Conservation (phyloP, 2,888 invertebrate species). For the Scaptodrosophila latifasciaeformis region DNA sequence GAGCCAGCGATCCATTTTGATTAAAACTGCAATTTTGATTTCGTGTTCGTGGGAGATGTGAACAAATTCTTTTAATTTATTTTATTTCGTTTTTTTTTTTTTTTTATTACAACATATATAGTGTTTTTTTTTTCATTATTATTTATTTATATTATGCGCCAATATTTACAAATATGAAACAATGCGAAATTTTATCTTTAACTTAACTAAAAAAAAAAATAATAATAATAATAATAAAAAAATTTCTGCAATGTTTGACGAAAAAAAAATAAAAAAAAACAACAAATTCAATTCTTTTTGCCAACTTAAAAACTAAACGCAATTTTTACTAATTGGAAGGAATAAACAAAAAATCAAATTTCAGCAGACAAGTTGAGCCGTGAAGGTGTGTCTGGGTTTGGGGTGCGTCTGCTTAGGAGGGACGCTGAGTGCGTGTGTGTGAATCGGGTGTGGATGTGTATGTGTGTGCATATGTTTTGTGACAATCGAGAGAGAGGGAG, state of each 20-base stretch:
- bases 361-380: slow-evolving; percentile 17
- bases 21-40: not conserved
- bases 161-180: slow-evolving; percentile 64
- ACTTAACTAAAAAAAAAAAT: slow-evolving; percentile 34
- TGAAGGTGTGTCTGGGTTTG: slow-evolving; percentile 19
- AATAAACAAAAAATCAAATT: slow-evolving; percentile 15
- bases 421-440: not conserved
- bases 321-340: slow-evolving; percentile 25
- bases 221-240: too few relatives aligned
- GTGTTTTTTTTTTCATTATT: too few relatives aligned
- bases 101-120: slow-evolving; percentile 11
- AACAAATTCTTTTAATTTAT: slow-evolving; percentile 14
- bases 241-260: not conserved
- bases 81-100: slow-evolving; percentile 15
- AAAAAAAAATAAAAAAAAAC: slow-evolving; percentile 28
- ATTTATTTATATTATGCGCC: slow-evolving; percentile 32
- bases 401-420: slow-evolving; percentile 4
- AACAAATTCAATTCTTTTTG: slow-evolving; percentile 12
- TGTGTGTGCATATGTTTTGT: not conserved
- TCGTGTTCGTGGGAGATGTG: not conserved
- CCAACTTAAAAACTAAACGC: slow-evolving; percentile 32
- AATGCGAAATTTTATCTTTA: slow-evolving; percentile 39
- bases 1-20: slow-evolving; percentile 3
- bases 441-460: not conserved
- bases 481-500: slow-evolving; percentile 28